phyloP scores from a whole-genome alignment of 2,113 vertebrate genomes.

The Trachemys scripta region DNA sequence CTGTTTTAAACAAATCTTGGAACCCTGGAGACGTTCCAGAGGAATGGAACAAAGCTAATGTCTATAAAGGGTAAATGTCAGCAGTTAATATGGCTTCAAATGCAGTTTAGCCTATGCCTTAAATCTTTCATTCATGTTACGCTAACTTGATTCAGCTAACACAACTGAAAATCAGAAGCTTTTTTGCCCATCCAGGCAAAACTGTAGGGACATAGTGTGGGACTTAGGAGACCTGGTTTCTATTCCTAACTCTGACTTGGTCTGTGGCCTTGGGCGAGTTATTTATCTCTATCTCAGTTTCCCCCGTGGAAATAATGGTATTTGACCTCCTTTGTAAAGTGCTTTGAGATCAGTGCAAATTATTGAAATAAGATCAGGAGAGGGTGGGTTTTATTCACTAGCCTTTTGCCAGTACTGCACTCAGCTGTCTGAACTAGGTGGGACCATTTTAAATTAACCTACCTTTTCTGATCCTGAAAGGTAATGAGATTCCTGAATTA shows the following conservation, averaged over 20 bases:
- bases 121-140: not conserved
- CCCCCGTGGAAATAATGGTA: not conserved
- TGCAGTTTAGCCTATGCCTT: not conserved
- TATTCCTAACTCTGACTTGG: not conserved
- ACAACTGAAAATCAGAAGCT: not conserved
- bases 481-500: not conserved
- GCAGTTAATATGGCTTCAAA: not conserved
- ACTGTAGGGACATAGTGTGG: not conserved
- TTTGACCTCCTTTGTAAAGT: not conserved
- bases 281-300: not conserved
- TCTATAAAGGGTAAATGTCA: not conserved
- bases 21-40: not conserved
- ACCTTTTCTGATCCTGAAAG: not conserved
- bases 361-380: not conserved
- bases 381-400: not conserved
- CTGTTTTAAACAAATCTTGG: not conserved
- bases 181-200: not conserved
- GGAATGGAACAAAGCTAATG: not conserved
- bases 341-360: not conserved
- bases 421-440: not conserved
- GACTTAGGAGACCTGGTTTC: not conserved
- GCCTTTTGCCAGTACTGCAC: not conserved
- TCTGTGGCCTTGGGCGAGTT: not conserved
- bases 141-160: not conserved
- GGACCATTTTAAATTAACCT: not conserved